A percentile compares a stretch with the other conserved stretches of the same genome.
These are phyloP conservation scores for Apantesis nais DNA, from an alignment of 2,888 invertebrate species.

Conservation along the genomic window DNA sequence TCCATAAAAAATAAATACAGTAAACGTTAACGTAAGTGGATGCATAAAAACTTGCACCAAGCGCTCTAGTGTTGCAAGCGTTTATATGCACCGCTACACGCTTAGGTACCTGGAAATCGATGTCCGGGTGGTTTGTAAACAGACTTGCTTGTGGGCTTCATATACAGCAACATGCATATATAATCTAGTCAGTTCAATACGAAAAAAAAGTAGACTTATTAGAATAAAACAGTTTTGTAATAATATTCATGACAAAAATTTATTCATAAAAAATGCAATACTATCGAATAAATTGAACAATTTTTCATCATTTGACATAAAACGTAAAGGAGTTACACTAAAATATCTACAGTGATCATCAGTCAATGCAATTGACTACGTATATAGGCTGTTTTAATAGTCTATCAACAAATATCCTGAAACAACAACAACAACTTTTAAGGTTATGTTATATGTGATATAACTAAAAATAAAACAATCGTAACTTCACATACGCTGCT, in stretches of 20 bases:
- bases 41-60: not conserved
- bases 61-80: not conserved
- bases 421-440: too few species aligned
- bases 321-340: constrained; percentile 21
- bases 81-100: not conserved
- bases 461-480: too few species aligned
- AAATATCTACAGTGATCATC: constrained; percentile 6
- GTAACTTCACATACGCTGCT: too few species aligned
- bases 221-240: not conserved
- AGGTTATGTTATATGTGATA: too few species aligned
- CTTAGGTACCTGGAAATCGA: not conserved
- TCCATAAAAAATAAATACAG: not conserved
- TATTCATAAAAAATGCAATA: not conserved
- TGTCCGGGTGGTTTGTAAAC: constrained; percentile 1
- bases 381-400: constrained; percentile 12
- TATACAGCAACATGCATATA: too few species aligned
- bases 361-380: constrained; percentile 12
- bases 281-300: not conserved
- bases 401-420: not conserved
- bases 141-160: not conserved
- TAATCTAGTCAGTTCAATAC: too few species aligned
- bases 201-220: not conserved
- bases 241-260: not conserved
- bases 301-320: constrained; percentile 25
- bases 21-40: not conserved